Evolutionary conservation across 1,140 invertebrate species (phyloP).

Genomic region (Cataglyphis hispanica): DNA sequence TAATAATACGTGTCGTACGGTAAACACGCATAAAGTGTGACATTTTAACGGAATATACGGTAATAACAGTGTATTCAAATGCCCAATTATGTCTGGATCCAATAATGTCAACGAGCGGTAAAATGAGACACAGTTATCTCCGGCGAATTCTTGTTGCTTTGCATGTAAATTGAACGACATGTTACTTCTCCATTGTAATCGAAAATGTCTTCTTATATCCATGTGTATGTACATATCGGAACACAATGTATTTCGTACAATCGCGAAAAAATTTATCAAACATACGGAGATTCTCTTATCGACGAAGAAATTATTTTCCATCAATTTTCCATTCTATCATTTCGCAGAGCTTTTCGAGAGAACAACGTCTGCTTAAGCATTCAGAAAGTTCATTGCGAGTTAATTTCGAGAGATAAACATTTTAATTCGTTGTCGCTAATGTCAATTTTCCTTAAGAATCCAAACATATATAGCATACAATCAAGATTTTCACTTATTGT

Average conservation of each 20-base stretch:
- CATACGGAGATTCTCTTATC: neutral
- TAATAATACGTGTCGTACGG: constrained; percentile 34
- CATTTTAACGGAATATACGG: constrained; percentile 57
- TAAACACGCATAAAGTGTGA: constrained; percentile 56
- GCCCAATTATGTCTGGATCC: constrained; percentile 65
- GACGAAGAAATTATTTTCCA: constrained; percentile 16
- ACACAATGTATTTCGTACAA: too few relatives aligned
- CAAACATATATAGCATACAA: neutral
- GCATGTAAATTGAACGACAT: constrained; percentile 53
- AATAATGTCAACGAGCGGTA: constrained; percentile 53
- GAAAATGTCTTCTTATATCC: constrained; percentile 6
- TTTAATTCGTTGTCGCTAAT: neutral
- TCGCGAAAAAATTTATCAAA: constrained; percentile 1
- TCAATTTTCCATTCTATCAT: neutral
- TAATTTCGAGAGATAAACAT: constrained; percentile 1
- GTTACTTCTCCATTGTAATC: constrained; percentile 53
- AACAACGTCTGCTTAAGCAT: neutral
- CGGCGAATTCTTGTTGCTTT: constrained; percentile 18
- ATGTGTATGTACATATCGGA: neutral
- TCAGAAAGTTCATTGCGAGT: constrained; percentile 30
- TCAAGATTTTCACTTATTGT: neutral
- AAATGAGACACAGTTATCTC: constrained; percentile 68
- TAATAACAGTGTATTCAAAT: constrained; percentile 65
- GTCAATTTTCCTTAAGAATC: constrained; percentile 53
- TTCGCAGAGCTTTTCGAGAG: neutral